Conservation (phyloP, 2,888 invertebrate species). For the Drosophila helvetica region DNA sequence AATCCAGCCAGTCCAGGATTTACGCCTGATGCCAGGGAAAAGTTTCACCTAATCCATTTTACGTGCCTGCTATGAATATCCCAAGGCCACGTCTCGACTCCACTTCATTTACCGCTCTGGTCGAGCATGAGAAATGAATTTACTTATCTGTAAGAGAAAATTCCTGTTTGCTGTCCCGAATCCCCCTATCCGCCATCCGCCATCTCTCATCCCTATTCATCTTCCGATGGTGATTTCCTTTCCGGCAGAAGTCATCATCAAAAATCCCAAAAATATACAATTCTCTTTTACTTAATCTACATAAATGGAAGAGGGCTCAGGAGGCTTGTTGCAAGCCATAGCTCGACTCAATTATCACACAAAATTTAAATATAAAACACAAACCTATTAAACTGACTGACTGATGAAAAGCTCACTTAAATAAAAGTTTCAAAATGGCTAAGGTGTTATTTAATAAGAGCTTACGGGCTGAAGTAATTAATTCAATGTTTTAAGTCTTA, state of each 20-base stretch:
- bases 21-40: conserved; percentile 26
- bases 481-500: neutral
- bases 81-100: conserved; percentile 32
- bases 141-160: conserved; percentile 27
- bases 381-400: neutral
- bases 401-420: neutral
- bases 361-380: neutral
- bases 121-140: conserved; percentile 44
- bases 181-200: too few species aligned
- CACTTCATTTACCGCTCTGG: conserved; percentile 27
- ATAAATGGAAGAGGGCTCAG: conserved; percentile 1
- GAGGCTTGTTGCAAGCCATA: neutral
- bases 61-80: conserved; percentile 38
- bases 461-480: neutral
- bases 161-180: conserved; percentile 9
- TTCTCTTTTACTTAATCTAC: conserved; percentile 31
- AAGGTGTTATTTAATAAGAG: too few species aligned
- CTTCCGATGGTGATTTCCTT: conserved; percentile 30
- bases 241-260: conserved; percentile 30
- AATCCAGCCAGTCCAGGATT: conserved; percentile 39
- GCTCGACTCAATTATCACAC: neutral
- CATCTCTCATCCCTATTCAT: neutral
- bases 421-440: neutral
- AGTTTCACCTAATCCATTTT: conserved; percentile 42
- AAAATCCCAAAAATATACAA: conserved; percentile 33